Evolutionary conservation across 2,797 vertebrate species (phyloP).

Genomic region (Urocyon cinereoargenteus): DNA sequence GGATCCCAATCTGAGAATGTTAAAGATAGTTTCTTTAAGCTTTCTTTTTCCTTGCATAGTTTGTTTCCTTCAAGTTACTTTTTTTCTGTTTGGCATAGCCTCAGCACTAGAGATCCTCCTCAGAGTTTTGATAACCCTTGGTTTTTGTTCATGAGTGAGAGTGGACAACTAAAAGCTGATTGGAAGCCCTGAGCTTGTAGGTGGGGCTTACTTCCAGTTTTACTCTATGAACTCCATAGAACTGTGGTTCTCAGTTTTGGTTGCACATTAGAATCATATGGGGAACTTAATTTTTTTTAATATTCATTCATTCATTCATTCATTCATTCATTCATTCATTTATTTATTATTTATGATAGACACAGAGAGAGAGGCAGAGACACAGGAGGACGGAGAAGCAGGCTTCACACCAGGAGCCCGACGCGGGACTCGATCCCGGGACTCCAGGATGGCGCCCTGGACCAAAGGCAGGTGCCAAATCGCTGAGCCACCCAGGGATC

Average conservation of each 20-base stretch:
- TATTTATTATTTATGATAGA: too few species aligned
- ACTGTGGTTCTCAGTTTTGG: constrained; percentile 7
- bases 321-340: too few species aligned
- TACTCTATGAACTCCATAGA: neutral
- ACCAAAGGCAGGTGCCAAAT: too few species aligned
- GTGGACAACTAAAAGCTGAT: neutral
- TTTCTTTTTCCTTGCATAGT: constrained; percentile 19
- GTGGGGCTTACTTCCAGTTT: neutral
- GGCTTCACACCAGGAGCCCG: too few species aligned
- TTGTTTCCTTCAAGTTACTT: constrained; percentile 31
- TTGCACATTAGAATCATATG: neutral
- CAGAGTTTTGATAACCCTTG: neutral
- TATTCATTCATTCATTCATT: too few species aligned
- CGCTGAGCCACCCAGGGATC: too few species aligned
- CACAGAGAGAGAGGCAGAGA: too few species aligned
- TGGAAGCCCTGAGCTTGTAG: constrained; percentile 16
- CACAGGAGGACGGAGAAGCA: too few species aligned
- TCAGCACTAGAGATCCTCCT: neutral
- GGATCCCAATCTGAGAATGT: neutral
- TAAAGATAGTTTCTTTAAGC: constrained; percentile 22
- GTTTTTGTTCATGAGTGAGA: neutral
- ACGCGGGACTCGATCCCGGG: too few species aligned
- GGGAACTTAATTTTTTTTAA: too few species aligned
- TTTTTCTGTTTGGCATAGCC: neutral
- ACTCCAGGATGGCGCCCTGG: too few species aligned